These are phyloP conservation scores for Poeciliopsis paucimaculata DNA, from an alignment of 2,797 vertebrate species.

Conservation along the genomic window DNA sequence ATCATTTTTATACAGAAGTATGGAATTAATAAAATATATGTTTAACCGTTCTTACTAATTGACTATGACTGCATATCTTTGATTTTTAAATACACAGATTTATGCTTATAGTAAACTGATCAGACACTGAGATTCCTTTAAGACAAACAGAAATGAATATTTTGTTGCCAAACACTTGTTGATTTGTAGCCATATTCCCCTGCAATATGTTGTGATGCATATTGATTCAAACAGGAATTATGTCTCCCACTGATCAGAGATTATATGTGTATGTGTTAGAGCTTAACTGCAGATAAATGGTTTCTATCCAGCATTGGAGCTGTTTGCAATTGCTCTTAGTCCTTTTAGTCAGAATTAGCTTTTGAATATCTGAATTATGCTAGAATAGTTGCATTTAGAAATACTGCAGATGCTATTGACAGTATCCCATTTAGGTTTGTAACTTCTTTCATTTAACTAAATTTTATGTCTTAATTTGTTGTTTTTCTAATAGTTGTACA, in stretches of 20 bases:
- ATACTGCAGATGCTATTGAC: background rate
- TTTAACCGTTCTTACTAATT: background rate
- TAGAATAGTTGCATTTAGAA: background rate
- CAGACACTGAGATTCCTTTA: background rate
- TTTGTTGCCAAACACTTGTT: constrained; percentile 4
- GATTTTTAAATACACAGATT: background rate
- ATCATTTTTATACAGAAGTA: background rate
- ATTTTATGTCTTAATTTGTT: background rate
- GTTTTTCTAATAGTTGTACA: background rate
- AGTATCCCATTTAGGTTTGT: background rate
- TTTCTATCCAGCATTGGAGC: constrained; percentile 41
- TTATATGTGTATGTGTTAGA: constrained; percentile 35
- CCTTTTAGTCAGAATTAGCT: constrained; percentile 40
- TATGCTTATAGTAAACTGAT: background rate
- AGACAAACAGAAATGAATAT: background rate
- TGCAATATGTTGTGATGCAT: constrained; percentile 42
- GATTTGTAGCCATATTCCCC: constrained; percentile 18
- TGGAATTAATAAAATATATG: background rate
- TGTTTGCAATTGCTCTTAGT: constrained; percentile 31
- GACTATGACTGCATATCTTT: background rate
- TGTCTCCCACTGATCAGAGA: constrained; percentile 56
- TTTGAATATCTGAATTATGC: constrained; percentile 30
- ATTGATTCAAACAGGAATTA: constrained; percentile 62
- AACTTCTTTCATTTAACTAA: background rate
- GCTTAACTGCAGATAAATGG: constrained; percentile 57